Percentiles rank a stretch among this genome's conserved stretches.
phyloP scores from a whole-genome alignment of 35 echinoderm and acorn worm species.

The Strongylocentrotus purpuratus region DNA sequence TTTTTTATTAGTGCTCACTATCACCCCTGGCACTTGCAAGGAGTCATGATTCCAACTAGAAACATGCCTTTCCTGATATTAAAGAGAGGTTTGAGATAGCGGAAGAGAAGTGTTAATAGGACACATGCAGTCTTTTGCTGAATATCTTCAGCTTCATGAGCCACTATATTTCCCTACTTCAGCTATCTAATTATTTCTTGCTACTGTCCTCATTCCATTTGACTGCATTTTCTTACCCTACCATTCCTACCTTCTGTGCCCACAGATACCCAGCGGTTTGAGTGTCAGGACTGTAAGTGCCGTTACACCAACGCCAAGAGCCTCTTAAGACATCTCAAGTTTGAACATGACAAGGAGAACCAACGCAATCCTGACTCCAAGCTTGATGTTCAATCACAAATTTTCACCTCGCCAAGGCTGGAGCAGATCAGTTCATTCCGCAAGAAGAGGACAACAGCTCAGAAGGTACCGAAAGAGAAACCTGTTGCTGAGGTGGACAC shows the following conservation, averaged over 20 bases:
- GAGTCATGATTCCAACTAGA: no score
- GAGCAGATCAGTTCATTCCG: background rate
- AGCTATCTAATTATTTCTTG: background rate
- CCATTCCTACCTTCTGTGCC: background rate
- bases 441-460: background rate
- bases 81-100: background rate
- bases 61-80: no score
- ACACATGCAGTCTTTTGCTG: background rate
- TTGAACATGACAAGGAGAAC: constrained; percentile 43
- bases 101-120: background rate
- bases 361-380: background rate
- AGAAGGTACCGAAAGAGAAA: background rate
- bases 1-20: no score
- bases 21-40: no score
- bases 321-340: constrained; percentile 32
- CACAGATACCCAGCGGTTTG: constrained; percentile 22
- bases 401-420: background rate
- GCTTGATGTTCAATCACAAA: background rate
- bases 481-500: background rate
- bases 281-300: constrained; percentile 14
- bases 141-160: background rate
- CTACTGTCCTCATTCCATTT: background rate
- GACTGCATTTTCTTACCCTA: background rate
- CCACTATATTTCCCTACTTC: background rate
- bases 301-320: constrained; percentile 34